These are phyloP conservation scores for Melanostoma scalare DNA, from an alignment of 2,888 invertebrate species.

Conservation along the genomic window DNA sequence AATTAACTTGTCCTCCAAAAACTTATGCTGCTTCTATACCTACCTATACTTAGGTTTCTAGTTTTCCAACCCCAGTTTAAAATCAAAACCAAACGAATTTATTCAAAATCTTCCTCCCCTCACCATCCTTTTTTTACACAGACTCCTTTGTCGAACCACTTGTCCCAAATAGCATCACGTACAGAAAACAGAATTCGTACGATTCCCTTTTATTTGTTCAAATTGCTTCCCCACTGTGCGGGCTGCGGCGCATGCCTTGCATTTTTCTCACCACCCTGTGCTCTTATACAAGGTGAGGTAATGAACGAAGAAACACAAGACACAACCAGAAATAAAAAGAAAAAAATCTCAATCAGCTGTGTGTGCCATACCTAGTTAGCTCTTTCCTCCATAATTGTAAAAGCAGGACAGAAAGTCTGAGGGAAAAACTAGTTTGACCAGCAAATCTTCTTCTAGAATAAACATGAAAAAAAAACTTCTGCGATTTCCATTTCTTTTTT, in stretches of 20 bases:
- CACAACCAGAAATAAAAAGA: slow-evolving; percentile 1
- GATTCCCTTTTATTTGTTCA: slow-evolving; percentile 1
- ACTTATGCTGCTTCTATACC: neutral
- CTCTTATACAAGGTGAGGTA: slow-evolving; percentile 55
- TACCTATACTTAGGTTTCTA: too few relatives aligned
- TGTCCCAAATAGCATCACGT: slow-evolving; percentile 69
- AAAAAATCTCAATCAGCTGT: slow-evolving; percentile 65
- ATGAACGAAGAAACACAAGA: slow-evolving; percentile 36
- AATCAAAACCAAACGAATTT: slow-evolving; percentile 4
- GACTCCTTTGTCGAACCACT: slow-evolving; percentile 55
- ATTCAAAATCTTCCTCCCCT: slow-evolving; percentile 4
- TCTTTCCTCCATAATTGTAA: slow-evolving; percentile 17
- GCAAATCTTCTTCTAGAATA: slow-evolving; percentile 8
- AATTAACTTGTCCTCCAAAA: slow-evolving; percentile 28
- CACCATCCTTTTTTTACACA: slow-evolving; percentile 1
- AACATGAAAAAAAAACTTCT: slow-evolving; percentile 7
- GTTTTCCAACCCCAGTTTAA: too few relatives aligned
- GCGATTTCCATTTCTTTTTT: neutral
- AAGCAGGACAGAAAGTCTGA: slow-evolving; percentile 26
- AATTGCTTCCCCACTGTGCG: slow-evolving; percentile 17
- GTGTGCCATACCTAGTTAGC: slow-evolving; percentile 25
- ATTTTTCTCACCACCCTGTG: slow-evolving; percentile 56
- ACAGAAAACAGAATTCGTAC: slow-evolving; percentile 30
- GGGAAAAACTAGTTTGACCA: slow-evolving; percentile 42
- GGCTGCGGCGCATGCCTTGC: slow-evolving; percentile 52